Evolutionary conservation across 1,140 invertebrate species (phyloP), one percentile per base, ranked within the genome.

Genomic region (Neuroterus valhalla): DNA sequence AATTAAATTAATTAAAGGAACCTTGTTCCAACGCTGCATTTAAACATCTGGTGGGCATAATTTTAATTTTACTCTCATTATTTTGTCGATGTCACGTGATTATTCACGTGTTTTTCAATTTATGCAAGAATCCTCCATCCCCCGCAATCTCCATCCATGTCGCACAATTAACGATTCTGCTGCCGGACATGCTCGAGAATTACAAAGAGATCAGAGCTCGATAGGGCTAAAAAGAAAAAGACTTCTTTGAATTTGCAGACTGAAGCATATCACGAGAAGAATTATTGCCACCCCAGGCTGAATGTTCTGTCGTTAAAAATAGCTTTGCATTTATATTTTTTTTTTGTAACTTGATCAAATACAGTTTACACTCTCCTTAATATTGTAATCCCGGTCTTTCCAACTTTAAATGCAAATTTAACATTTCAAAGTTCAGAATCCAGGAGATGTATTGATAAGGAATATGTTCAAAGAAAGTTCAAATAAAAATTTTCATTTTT

Each of bases 1-100:
- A 50, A 73, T 73, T 68, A 73, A 50, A 68, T 55, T 73, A 68
- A 68, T 73, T 73, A 68, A 62, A 38, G 68, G 31, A 46, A 68
- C 66, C 23, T 52, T 68, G 31, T 46, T 73, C n/a, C 26, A 43
- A 21, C n/a, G 17, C 21, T 71, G 8, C 62, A 45, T 44, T 17
- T 23, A 44, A 38, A 66, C 21, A 71, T 71, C 55, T 62, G 52
- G 55, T 62, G 31, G 55, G 26, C 26, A 62, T 62, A 23, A 23
- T 62, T 62, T 62, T 62, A 62, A 62, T 62, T 62, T 62, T 62
- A 62, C 55, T 62, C 55, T 62, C 55, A 62, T 62, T 62, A 62
- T 62, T 62, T 62, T 62, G 55, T 62, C 55, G 55, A 62, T 62
- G 55, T 62, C 55, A 62, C 26, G 55, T 62, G 55, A 62, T 62